These are phyloP conservation scores for Pachliopta kotzebuea DNA, from an alignment of 2,888 invertebrate genomes.

Conservation along the genomic window DNA sequence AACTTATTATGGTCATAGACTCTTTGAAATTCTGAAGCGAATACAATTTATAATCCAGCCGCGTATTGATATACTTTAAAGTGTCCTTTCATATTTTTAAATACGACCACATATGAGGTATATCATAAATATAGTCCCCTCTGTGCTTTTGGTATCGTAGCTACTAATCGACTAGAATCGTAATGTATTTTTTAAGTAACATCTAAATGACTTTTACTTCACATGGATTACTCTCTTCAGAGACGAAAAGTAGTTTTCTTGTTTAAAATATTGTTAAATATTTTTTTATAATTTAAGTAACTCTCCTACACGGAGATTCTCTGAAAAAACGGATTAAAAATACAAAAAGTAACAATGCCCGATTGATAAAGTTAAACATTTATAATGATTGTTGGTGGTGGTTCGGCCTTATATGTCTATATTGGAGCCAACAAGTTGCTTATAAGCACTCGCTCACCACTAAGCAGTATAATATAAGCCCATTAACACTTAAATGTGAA, in stretches of 20 bases:
- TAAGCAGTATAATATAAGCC: conserved; percentile 32
- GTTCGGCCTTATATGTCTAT: conserved; percentile 13
- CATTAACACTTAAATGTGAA: conserved; percentile 48
- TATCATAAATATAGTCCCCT: no score
- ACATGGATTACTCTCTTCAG: no score
- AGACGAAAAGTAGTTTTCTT: no score
- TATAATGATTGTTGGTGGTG: background rate
- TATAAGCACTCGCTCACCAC: conserved; percentile 12
- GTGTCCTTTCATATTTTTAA: conserved; percentile 3
- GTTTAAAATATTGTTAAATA: no score
- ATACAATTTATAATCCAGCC: conserved; percentile 10
- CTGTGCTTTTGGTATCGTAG: no score
- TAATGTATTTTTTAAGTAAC: no score
- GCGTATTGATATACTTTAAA: conserved; percentile 23
- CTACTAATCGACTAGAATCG: no score
- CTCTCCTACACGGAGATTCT: no score
- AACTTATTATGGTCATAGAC: conserved; percentile 24
- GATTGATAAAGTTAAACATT: conserved; percentile 14
- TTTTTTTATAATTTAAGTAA: no score
- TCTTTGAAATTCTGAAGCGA: conserved; percentile 24
- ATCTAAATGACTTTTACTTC: no score
- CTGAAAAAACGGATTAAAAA: no score
- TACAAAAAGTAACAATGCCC: background rate
- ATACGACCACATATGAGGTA: no score
- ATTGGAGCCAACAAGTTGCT: conserved; percentile 15